phyloP scores from a whole-genome alignment of 2,888 invertebrate genomes.

The Glyphotaelius pellucidus region DNA sequence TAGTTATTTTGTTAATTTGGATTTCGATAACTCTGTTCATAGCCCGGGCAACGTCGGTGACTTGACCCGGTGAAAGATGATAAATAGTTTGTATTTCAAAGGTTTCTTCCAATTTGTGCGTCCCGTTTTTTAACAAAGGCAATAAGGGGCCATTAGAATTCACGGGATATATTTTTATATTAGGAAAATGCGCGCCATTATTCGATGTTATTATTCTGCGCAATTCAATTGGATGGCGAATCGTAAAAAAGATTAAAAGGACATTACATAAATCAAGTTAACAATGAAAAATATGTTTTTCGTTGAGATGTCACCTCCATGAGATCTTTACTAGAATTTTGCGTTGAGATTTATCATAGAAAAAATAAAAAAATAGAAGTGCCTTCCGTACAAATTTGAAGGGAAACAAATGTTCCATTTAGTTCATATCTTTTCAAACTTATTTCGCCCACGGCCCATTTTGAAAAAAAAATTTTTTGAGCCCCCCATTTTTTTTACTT shows the following conservation, averaged over 20 bases:
- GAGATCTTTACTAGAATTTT: neutral
- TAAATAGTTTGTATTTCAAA: neutral
- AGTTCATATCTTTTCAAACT: too few species aligned
- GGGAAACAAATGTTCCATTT: too few species aligned
- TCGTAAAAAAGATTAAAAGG: neutral
- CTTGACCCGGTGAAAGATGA: neutral
- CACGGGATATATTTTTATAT: neutral
- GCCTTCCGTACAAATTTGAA: too few species aligned
- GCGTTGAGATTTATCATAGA: neutral
- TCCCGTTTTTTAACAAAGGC: neutral
- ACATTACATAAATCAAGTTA: neutral
- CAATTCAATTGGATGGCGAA: neutral
- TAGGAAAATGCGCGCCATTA: neutral
- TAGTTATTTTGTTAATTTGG: too few species aligned
- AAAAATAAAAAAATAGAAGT: too few species aligned
- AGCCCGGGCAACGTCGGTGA: too few species aligned
- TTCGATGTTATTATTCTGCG: neutral
- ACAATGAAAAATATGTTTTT: constrained; percentile 1
- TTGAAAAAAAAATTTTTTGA: too few species aligned
- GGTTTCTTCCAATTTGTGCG: neutral
- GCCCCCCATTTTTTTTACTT: too few species aligned
- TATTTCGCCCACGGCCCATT: too few species aligned
- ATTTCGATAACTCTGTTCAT: too few species aligned
- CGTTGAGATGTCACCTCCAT: neutral
- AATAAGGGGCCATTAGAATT: neutral